Evolutionary conservation across 2,888 invertebrate species (phyloP).

Genomic region (Folsomia candida): DNA sequence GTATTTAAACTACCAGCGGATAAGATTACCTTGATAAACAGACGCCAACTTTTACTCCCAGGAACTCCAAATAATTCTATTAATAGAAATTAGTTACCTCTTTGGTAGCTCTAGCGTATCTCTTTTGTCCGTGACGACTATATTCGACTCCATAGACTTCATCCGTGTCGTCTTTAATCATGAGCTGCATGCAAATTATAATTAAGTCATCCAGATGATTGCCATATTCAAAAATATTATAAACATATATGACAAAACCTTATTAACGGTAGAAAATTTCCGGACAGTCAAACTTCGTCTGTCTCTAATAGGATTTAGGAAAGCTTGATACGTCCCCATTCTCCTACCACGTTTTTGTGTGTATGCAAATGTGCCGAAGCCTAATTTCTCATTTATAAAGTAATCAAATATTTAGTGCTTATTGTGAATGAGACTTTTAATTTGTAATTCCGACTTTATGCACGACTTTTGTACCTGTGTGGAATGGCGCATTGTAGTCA

Average conservation of each 20-base stretch:
- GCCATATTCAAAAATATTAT: neutral
- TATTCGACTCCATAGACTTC: slow-evolving; percentile 2
- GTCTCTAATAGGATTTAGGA: neutral
- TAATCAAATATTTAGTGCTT: no score
- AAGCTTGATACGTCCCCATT: neutral
- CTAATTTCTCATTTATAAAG: no score
- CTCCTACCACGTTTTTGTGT: neutral
- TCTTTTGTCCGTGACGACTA: neutral
- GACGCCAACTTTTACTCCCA: no score
- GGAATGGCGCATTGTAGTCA: slow-evolving; percentile 55
- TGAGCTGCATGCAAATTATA: neutral
- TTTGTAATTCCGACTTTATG: no score
- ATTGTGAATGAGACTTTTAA: no score
- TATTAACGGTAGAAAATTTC: neutral
- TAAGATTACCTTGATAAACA: no score
- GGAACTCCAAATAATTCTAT: no score
- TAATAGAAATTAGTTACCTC: no score
- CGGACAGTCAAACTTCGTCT: neutral
- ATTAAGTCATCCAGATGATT: no score
- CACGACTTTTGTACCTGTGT: no score
- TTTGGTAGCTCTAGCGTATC: neutral
- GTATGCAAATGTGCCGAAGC: neutral
- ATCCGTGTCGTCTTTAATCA: neutral
- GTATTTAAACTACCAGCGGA: neutral
- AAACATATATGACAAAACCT: neutral